Evolutionary conservation across 2,797 vertebrate species (phyloP).

Genomic region (Hipposideros larvatus): DNA sequence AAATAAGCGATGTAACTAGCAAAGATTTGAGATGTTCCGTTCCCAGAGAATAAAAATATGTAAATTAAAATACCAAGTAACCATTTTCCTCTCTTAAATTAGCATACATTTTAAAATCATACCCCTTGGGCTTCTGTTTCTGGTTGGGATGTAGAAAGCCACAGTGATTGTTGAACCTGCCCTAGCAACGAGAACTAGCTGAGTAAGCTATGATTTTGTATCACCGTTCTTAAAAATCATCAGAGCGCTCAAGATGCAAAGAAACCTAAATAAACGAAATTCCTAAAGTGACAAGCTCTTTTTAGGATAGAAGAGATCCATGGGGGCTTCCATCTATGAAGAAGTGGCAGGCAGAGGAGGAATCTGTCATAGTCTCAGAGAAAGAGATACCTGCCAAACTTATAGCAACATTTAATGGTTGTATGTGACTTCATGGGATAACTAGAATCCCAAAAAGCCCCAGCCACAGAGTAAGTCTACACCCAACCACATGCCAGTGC

Average conservation of each 20-base stretch:
- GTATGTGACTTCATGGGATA: not conserved
- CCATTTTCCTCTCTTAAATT: not conserved
- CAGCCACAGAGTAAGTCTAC: not conserved
- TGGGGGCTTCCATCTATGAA: not conserved
- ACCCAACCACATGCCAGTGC: not conserved
- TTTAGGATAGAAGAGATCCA: not conserved
- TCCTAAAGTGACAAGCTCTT: not conserved
- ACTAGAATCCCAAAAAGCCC: not conserved
- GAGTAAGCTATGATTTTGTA: not conserved
- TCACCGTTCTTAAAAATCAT: not conserved
- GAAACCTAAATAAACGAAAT: not conserved
- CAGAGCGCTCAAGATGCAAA: not conserved
- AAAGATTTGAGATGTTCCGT: conserved; percentile 4
- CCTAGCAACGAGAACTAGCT: not conserved
- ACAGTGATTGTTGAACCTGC: not conserved
- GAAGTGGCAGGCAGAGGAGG: not conserved
- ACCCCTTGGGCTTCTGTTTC: not conserved
- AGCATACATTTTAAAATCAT: conserved; percentile 46
- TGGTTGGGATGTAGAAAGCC: not conserved
- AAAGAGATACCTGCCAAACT: not conserved
- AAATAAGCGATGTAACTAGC: not conserved
- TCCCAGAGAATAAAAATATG: conserved; percentile 49
- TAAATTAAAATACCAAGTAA: conserved; percentile 48
- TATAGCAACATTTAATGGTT: not conserved
- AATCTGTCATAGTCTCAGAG: not conserved